Conservation (phyloP, 1,140 invertebrate genomes). For the Cyphomyrmex costatus region DNA sequence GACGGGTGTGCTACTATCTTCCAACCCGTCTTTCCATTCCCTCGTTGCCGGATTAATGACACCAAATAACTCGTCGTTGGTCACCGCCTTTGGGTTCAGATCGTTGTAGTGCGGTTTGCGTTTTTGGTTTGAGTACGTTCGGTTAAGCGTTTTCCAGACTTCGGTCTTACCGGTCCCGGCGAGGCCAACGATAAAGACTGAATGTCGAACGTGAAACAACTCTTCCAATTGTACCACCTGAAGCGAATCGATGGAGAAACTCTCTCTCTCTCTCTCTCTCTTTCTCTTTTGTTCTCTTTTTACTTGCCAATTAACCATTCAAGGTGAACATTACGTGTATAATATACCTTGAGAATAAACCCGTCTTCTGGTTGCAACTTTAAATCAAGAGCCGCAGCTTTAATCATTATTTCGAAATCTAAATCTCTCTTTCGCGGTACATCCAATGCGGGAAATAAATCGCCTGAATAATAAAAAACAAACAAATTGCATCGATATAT, state of each 20-base stretch:
- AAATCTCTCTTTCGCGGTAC: conserved; percentile 92
- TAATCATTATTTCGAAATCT: conserved; percentile 94
- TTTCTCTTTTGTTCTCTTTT: not conserved
- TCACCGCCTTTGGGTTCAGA: conserved; percentile 98
- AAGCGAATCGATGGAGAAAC: not conserved
- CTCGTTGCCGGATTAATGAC: conserved; percentile 97
- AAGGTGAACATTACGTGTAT: conserved; percentile 24
- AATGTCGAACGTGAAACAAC: conserved; percentile 96
- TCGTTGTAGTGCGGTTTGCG: conserved; percentile 95
- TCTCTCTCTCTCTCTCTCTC: not conserved
- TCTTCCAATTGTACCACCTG: conserved; percentile 97
- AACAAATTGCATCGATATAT: not conserved
- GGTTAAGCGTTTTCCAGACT: conserved; percentile 96
- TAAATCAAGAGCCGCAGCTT: conserved; percentile 92
- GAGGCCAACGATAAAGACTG: conserved; percentile 96
- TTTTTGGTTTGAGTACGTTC: conserved; percentile 93
- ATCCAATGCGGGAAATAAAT: conserved; percentile 95
- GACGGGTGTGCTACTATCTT: conserved; percentile 30
- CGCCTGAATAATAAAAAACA: conserved; percentile 83
- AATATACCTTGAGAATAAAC: conserved; percentile 92
- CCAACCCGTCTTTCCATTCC: conserved; percentile 98
- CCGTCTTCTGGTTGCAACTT: conserved; percentile 96
- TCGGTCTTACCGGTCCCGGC: conserved; percentile 97
- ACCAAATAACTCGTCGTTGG: conserved; percentile 98
- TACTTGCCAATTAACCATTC: conserved; percentile 3